phyloP scores from a whole-genome alignment of 53 echinoderm and acorn worm species.

The Stichopus horrens region DNA sequence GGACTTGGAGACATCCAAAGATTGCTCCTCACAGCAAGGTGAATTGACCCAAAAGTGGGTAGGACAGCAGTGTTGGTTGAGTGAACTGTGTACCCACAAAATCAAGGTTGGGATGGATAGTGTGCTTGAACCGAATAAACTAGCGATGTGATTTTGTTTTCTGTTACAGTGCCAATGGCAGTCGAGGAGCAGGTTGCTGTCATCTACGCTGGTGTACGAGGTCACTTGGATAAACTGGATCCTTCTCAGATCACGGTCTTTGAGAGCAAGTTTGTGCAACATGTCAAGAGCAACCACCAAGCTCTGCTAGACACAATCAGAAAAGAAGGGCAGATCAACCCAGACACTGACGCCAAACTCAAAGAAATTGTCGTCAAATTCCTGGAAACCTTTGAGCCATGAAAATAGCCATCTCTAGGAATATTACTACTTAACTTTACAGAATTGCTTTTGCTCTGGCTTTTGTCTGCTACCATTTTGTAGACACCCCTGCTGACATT shows the following conservation, averaged over 20 bases:
- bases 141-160: too few relatives aligned
- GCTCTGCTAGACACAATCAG: conserved; percentile 78
- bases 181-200: conserved; percentile 98
- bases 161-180: conserved; percentile 84
- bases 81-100: too few relatives aligned
- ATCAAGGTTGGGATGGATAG: too few relatives aligned
- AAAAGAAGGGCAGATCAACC: conserved; percentile 64
- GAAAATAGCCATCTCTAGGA: conserved; percentile 15
- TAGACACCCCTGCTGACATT: not conserved
- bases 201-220: conserved; percentile 95
- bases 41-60: too few relatives aligned
- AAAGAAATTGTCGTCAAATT: conserved; percentile 83
- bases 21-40: too few relatives aligned
- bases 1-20: too few relatives aligned
- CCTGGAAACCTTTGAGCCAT: conserved; percentile 85
- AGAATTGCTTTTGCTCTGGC: not conserved
- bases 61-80: too few relatives aligned
- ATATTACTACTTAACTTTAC: not conserved
- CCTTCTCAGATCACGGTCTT: conserved; percentile 85
- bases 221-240: conserved; percentile 96
- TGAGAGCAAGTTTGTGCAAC: conserved; percentile 83
- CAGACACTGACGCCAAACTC: conserved; percentile 73
- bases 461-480: conserved; percentile 19
- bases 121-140: too few relatives aligned
- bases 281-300: conserved; percentile 88